Evolutionary conservation across 1,140 invertebrate species (phyloP).

Genomic region (Lordiphosa mommai): DNA sequence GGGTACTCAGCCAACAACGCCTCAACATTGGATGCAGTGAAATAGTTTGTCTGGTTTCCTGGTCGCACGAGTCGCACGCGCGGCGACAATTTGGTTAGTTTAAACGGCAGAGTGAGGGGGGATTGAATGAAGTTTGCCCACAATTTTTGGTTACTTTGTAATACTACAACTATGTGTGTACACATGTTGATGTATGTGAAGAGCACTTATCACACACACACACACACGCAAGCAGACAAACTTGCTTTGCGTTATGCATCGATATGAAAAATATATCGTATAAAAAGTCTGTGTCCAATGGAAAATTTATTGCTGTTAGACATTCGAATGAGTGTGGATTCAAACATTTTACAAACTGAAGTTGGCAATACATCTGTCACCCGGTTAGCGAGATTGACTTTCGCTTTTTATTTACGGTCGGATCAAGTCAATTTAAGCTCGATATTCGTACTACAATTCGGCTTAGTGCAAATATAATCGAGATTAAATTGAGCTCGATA

Average conservation of each 20-base stretch:
- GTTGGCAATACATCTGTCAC: too few relatives aligned
- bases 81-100: constrained; percentile 46
- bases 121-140: constrained; percentile 6
- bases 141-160: constrained; percentile 54
- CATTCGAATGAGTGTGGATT: too few relatives aligned
- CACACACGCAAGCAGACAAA: background rate
- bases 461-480: too few relatives aligned
- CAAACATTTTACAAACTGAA: too few relatives aligned
- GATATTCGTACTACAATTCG: too few relatives aligned
- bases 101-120: constrained; percentile 5
- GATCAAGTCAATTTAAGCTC: too few relatives aligned
- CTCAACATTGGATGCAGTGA: constrained; percentile 5
- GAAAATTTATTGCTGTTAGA: constrained; percentile 34
- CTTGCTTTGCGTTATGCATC: constrained; percentile 25
- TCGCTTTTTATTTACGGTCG: too few relatives aligned
- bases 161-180: constrained; percentile 20
- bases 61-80: constrained; percentile 22
- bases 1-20: constrained; percentile 1
- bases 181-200: constrained; percentile 11
- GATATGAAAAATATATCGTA: constrained; percentile 40
- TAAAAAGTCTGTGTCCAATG: constrained; percentile 23
- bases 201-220: constrained; percentile 25
- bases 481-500: too few relatives aligned
- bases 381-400: too few relatives aligned
- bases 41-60: constrained; percentile 23